phyloP scores from a whole-genome alignment of 2,113 vertebrate species.

The Sturnus vulgaris region DNA sequence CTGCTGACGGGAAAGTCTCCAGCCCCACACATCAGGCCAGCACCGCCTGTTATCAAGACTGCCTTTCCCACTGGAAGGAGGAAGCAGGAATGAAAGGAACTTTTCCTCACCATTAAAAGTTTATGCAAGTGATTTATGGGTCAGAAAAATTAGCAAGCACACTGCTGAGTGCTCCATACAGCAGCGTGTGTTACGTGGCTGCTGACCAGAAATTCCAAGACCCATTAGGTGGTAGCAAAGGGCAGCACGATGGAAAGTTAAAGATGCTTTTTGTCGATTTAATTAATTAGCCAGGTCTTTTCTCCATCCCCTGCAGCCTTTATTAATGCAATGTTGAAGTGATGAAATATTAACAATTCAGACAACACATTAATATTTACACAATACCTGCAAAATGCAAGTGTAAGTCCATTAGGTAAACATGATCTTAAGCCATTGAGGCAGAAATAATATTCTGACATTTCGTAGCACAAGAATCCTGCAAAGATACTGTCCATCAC shows the following conservation, averaged over 20 bases:
- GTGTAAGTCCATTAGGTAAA: constrained; percentile 43
- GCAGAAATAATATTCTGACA: constrained; percentile 58
- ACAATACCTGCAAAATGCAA: constrained; percentile 58
- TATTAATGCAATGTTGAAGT: constrained; percentile 21
- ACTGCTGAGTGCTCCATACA: not conserved
- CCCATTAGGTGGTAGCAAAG: constrained; percentile 50
- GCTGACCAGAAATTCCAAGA: constrained; percentile 51
- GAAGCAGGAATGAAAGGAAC: constrained; percentile 55
- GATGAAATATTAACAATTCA: constrained; percentile 53
- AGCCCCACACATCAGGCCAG: not conserved
- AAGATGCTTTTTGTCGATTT: constrained; percentile 58
- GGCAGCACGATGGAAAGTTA: constrained; percentile 29
- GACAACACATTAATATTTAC: constrained; percentile 54
- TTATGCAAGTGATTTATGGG: constrained; percentile 35
- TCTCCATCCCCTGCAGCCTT: constrained; percentile 38
- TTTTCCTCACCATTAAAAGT: not conserved
- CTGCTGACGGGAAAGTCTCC: not conserved
- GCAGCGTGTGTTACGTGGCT: not conserved
- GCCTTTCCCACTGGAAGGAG: constrained; percentile 20
- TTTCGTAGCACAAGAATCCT: constrained; percentile 25
- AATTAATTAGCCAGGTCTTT: constrained; percentile 48
- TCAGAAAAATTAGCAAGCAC: constrained; percentile 31
- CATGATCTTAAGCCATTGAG: constrained; percentile 23
- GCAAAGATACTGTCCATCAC: not conserved
- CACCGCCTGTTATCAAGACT: not conserved